Percentiles rank a stretch among this genome's conserved stretches.
phyloP scores from a whole-genome alignment of 1,140 invertebrate species.

The Parasteatoda tepidariorum region DNA sequence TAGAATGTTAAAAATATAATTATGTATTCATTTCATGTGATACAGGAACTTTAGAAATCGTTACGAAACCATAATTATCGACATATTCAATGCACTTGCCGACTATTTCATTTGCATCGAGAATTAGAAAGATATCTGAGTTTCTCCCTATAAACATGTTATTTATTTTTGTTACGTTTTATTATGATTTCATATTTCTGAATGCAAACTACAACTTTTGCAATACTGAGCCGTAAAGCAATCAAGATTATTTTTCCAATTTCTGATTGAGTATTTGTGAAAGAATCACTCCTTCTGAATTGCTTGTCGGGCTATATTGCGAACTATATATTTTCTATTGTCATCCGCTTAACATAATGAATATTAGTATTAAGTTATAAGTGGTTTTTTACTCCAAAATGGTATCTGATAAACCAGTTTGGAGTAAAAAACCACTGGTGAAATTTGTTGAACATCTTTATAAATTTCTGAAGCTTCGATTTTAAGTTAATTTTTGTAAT shows the following conservation, averaged over 20 bases:
- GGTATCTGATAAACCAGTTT: not conserved
- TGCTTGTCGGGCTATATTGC: not conserved
- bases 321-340: not conserved
- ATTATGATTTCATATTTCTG: not conserved
- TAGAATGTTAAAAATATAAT: too few species aligned
- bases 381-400: too few species aligned
- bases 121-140: not conserved
- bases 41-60: not conserved
- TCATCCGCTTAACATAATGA: not conserved
- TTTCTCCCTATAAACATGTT: not conserved
- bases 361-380: too few species aligned
- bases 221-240: not conserved
- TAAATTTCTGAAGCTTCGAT: too few species aligned
- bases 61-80: not conserved
- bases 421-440: not conserved
- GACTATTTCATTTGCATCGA: not conserved
- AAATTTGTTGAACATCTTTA: not conserved
- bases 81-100: not conserved
- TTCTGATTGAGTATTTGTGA: not conserved
- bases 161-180: not conserved
- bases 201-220: not conserved
- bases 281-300: not conserved
- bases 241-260: not conserved
- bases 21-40: not conserved
- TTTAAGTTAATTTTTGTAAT: too few species aligned